phyloP scores from a whole-genome alignment of 2,113 vertebrate species.

The Thalassarche chlororhynchos region DNA sequence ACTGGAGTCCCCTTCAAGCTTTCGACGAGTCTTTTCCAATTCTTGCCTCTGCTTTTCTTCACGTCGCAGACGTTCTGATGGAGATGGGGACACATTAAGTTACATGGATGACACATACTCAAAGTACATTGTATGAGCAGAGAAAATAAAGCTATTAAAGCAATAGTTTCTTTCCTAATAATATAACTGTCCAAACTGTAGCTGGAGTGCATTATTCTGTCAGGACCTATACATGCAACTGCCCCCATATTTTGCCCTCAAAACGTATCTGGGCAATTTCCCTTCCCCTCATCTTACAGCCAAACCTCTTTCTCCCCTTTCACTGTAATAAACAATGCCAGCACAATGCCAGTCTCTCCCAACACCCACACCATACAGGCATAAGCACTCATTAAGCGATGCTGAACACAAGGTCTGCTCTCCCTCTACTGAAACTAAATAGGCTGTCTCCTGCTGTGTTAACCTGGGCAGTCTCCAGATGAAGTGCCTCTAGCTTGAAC shows the following conservation, averaged over 20 bases:
- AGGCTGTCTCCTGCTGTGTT: not conserved
- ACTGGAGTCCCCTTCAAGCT: constrained; percentile 93
- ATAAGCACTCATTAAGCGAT: not conserved
- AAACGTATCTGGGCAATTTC: not conserved
- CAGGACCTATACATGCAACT: not conserved
- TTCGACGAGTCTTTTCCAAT: constrained; percentile 95
- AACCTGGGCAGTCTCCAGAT: not conserved
- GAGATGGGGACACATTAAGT: not conserved
- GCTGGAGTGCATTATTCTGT: not conserved
- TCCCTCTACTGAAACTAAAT: not conserved
- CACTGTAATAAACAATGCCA: not conserved
- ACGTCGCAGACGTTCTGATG: constrained; percentile 88
- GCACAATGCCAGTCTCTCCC: not conserved
- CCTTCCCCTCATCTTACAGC: not conserved
- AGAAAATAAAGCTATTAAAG: not conserved
- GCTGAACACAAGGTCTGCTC: not conserved
- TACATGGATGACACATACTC: not conserved
- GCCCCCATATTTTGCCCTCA: not conserved
- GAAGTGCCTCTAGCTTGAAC: not conserved
- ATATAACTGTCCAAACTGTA: not conserved
- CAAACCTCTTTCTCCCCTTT: not conserved
- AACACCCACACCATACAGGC: not conserved
- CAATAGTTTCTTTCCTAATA: not conserved
- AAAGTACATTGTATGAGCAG: not conserved
- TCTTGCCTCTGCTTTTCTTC: constrained; percentile 96